These are phyloP conservation scores for Xyrichtys novacula DNA, from an alignment of 2,797 vertebrate genomes.

Conservation along the genomic window DNA sequence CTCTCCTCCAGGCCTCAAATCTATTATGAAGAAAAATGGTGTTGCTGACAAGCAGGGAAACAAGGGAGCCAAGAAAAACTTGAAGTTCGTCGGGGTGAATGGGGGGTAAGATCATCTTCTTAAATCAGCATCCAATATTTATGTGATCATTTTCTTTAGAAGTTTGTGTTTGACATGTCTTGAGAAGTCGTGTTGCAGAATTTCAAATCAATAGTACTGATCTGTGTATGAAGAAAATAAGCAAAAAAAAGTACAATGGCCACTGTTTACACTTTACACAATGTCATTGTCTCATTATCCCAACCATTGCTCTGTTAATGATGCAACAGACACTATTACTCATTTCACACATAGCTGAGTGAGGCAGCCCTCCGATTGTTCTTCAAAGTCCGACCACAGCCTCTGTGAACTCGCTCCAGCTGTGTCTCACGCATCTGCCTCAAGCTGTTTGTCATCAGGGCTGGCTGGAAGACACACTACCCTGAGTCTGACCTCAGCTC, in stretches of 20 bases:
- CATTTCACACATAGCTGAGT: neutral
- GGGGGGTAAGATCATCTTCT: constrained; percentile 92
- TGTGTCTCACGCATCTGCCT: constrained; percentile 42
- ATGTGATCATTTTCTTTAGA: constrained; percentile 34
- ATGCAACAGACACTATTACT: neutral
- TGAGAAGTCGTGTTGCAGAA: too few species aligned
- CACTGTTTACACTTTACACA: neutral
- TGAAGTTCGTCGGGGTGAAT: constrained; percentile 99
- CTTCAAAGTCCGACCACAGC: constrained; percentile 1
- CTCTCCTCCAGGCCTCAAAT: constrained; percentile 93
- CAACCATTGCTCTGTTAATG: neutral
- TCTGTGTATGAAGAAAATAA: neutral
- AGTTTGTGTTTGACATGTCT: neutral
- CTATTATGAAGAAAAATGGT: constrained; percentile 99
- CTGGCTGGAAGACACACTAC: constrained; percentile 36
- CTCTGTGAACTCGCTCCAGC: constrained; percentile 35
- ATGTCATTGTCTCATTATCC: neutral
- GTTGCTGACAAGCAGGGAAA: constrained; percentile 90
- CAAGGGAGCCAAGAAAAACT: constrained; percentile 97
- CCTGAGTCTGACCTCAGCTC: constrained; percentile 42
- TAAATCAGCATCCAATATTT: constrained; percentile 45
- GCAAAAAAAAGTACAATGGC: neutral
- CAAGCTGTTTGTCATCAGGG: constrained; percentile 33
- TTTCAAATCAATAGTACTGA: neutral
- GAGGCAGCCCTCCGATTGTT: constrained; percentile 2